Base-by-base conservation (phyloP, 2,797 vertebrate species). In the Dendrocincla tyrannina region DNA sequence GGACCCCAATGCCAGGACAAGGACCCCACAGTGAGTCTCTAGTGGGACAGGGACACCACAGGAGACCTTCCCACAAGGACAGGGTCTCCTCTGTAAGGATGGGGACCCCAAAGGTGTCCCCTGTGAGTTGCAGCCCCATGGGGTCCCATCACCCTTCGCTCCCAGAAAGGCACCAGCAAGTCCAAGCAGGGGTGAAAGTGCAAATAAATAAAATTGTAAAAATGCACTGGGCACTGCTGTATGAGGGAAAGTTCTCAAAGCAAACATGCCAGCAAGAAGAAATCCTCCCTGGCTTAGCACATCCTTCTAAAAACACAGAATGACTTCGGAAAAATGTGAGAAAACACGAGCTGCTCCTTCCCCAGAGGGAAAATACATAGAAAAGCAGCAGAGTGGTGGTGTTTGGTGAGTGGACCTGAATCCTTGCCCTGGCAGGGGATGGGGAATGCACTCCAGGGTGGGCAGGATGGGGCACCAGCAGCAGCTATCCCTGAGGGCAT, bases 291-390 rank as follows among this genome's bases (percentile, higher is more conserved):
- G 24, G 89, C 91, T 95, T 75, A 75, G 46, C 22, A 9, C 3
- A 0, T 62, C 89, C 84, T 89, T 78, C 88, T 79, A 5, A 92
- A 96, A 93, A 89, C 70, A 24, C 42, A 52, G 70, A 66, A 4
- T 87, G 91, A 73, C 89, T 91, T 42, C 53, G 53, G 91, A 92
- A 87, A 93, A 91, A 85, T 76, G 81, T 62, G 67, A 92, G 70
- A 75, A 89, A 93, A 89, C 85, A 96, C 6, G 41, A 81, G 75
- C 79, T 91, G 41, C 62, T 87, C 14, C 9, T 33, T 49, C 25
- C 49, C 0, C 3, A 19, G 59, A 62, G 67, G 41, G 32, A 33
- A 37, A 35, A 74, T 60, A 14, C 0, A 76, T 52, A 79, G 39
- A 11, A 58, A 72, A 93, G 58, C 44, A 79, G 59, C 66, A 17